Conservation (phyloP, 2,888 invertebrate species). For the Tiliacea aurago region DNA sequence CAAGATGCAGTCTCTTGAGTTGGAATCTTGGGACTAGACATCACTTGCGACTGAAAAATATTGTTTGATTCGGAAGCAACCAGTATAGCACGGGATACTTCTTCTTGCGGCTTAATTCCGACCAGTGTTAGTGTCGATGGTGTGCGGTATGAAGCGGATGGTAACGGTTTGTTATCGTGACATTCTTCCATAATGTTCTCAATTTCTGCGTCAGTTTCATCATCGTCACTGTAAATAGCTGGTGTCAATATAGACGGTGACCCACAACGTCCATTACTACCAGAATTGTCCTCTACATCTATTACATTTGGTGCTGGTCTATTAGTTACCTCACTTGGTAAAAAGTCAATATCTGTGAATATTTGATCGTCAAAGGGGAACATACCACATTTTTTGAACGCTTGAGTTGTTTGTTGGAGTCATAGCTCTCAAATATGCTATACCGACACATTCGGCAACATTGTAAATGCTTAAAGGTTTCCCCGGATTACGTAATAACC, state of each 20-base stretch:
- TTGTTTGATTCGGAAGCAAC: neutral
- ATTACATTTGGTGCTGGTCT: conserved; percentile 9
- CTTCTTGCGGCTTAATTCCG: neutral
- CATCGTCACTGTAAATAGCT: no score
- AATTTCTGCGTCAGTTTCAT: conserved; percentile 19
- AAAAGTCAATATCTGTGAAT: conserved; percentile 15
- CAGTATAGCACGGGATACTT: conserved; percentile 12
- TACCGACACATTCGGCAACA: conserved; percentile 6
- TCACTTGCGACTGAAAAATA: conserved; percentile 10
- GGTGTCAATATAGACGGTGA: no score
- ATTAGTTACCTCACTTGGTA: conserved; percentile 20
- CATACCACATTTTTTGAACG: conserved; percentile 16
- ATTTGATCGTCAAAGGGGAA: conserved; percentile 7
- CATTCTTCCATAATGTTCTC: conserved; percentile 15
- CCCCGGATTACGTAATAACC: conserved; percentile 8
- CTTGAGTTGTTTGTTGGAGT: neutral
- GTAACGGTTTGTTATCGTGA: conserved; percentile 14
- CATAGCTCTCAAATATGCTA: conserved; percentile 1
- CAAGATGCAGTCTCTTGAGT: conserved; percentile 25
- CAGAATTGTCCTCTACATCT: conserved; percentile 2
- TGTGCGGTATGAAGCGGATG: conserved; percentile 12
- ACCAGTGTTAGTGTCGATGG: conserved; percentile 14
- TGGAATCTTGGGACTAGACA: neutral
- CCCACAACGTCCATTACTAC: conserved; percentile 8
- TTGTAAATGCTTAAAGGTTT: conserved; percentile 8